Conservation (phyloP, 2,888 invertebrate species). For the Cheilosia vernalis region DNA sequence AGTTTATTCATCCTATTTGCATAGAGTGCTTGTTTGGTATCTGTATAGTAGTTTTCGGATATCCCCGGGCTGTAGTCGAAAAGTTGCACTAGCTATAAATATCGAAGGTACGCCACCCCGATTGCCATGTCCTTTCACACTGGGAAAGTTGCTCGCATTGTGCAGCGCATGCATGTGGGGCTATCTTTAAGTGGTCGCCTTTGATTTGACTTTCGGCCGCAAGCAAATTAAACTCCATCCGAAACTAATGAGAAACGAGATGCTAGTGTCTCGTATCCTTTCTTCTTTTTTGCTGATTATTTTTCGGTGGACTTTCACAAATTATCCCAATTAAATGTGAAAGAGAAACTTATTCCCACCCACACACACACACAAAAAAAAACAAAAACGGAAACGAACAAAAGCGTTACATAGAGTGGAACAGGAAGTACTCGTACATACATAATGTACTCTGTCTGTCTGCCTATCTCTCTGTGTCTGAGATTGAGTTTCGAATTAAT, state of each 20-base stretch:
- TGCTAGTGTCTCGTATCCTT: constrained; percentile 6
- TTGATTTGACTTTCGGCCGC: constrained; percentile 45
- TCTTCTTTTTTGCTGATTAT: not conserved
- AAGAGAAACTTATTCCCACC: constrained; percentile 51
- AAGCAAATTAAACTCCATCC: constrained; percentile 59
- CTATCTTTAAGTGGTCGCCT: constrained; percentile 30
- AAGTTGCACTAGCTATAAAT: constrained; percentile 65
- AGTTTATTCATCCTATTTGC: constrained; percentile 49
- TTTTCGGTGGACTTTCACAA: constrained; percentile 52
- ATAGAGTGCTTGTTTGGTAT: constrained; percentile 4
- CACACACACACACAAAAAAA: not conserved
- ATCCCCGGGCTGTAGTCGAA: constrained; percentile 56
- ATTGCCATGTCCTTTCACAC: constrained; percentile 55
- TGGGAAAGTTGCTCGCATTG: constrained; percentile 8
- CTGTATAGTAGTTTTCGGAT: constrained; percentile 22
- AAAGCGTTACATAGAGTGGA: constrained; percentile 49
- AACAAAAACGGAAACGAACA: not conserved
- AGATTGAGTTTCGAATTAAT: constrained; percentile 65
- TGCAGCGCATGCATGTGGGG: not conserved
- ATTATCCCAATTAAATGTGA: constrained; percentile 70
- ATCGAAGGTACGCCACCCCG: constrained; percentile 45
- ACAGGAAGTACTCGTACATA: too few relatives aligned
- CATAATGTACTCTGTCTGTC: constrained; percentile 19
- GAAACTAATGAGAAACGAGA: constrained; percentile 56
- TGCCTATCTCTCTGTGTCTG: constrained; percentile 26